Conservation (phyloP, 2,113 vertebrate genomes). For the Xiphias gladius region DNA sequence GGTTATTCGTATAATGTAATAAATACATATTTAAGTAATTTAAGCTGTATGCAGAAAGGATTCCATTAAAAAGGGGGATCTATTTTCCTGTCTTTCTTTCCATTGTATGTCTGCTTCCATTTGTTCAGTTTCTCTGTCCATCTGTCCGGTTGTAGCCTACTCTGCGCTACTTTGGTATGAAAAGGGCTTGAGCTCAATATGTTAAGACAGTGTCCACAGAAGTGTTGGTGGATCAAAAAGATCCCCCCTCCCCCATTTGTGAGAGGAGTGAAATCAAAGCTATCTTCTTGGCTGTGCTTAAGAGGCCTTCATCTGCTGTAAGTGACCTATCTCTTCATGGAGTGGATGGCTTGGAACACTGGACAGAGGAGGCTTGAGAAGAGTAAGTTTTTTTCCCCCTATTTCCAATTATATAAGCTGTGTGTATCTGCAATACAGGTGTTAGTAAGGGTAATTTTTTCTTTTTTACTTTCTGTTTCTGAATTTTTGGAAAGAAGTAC, state of each 20-base stretch:
- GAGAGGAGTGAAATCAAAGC: constrained; percentile 67
- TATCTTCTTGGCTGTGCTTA: constrained; percentile 54
- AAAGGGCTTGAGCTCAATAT: constrained; percentile 14
- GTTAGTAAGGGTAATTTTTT: not conserved
- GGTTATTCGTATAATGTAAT: constrained; percentile 13
- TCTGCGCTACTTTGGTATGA: constrained; percentile 32
- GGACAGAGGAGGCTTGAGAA: constrained; percentile 12
- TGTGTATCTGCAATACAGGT: constrained; percentile 5
- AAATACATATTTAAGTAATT: not conserved
- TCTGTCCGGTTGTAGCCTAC: constrained; percentile 1
- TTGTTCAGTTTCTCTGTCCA: constrained; percentile 17
- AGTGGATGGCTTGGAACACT: constrained; percentile 27
- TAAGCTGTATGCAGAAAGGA: not conserved
- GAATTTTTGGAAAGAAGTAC: not conserved
- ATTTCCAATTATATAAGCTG: constrained; percentile 15
- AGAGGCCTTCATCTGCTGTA: constrained; percentile 29
- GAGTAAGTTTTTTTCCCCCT: not conserved
- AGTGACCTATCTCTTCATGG: constrained; percentile 44
- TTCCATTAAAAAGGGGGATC: not conserved
- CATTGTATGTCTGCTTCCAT: not conserved
- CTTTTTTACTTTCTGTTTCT: no score
- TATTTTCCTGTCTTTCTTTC: not conserved
- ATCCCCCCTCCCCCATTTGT: constrained; percentile 30
- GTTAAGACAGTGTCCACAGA: constrained; percentile 25
- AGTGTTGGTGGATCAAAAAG: constrained; percentile 41